A percentile compares a stretch with the other conserved stretches of the same genome.
These are phyloP conservation scores for Calidris pugnax DNA, from an alignment of 2,113 vertebrate species.

Conservation along the genomic window DNA sequence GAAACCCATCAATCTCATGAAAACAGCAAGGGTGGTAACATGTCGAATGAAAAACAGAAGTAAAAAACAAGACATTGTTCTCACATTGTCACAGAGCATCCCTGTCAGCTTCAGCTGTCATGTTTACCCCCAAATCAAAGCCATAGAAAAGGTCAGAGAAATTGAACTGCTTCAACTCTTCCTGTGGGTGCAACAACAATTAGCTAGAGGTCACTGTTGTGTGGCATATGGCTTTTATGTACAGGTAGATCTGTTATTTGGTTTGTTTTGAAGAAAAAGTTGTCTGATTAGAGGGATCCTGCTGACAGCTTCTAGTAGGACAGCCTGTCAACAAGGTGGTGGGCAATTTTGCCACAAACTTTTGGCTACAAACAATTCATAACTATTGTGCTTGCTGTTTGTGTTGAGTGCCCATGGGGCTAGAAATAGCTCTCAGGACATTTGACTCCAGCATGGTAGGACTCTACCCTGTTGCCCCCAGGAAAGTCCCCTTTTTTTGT, in stretches of 20 bases:
- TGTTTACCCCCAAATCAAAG: not conserved
- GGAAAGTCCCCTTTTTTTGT: not conserved
- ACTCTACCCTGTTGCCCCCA: no score
- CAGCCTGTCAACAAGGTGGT: not conserved
- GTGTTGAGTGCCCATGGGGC: not conserved
- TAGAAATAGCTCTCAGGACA: not conserved
- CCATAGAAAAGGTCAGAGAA: not conserved
- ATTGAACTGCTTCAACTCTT: not conserved
- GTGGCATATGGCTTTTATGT: not conserved
- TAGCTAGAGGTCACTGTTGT: not conserved
- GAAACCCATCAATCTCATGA: not conserved
- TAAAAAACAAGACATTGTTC: not conserved
- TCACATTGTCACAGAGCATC: not conserved
- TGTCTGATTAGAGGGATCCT: not conserved
- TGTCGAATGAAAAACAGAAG: not conserved
- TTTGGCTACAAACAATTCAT: not conserved
- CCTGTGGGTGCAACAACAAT: not conserved
- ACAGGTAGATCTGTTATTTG: not conserved
- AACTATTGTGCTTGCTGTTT: not conserved
- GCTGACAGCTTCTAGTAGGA: not conserved
- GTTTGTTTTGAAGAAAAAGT: not conserved
- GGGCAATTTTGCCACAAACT: not conserved
- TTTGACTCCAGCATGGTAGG: not conserved
- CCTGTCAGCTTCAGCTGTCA: not conserved
- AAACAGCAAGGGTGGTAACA: not conserved